A percentile compares a stretch with the other conserved stretches of the same genome.
Evolutionary conservation across 2,888 invertebrate genomes (phyloP).

Genomic region (Meandrusa payeni): DNA sequence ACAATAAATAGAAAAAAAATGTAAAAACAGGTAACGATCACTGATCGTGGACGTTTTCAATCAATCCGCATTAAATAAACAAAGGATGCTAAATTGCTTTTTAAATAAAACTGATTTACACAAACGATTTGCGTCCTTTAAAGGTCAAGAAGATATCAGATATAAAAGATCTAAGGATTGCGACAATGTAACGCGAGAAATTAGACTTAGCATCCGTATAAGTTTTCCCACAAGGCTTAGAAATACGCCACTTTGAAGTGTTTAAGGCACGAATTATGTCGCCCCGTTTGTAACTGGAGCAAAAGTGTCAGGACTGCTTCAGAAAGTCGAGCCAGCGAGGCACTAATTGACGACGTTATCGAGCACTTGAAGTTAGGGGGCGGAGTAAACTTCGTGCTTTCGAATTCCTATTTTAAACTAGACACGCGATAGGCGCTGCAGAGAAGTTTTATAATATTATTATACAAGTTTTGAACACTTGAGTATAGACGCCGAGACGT

Average conservation of each 20-base stretch:
- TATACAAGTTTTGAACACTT: slow-evolving; percentile 39
- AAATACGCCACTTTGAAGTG: slow-evolving; percentile 1
- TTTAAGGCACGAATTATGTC: slow-evolving; percentile 14
- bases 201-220: background rate
- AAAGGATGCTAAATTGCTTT: too few relatives aligned
- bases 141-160: background rate
- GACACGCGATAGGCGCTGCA: slow-evolving; percentile 41
- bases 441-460: slow-evolving; percentile 58
- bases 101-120: too few relatives aligned
- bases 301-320: slow-evolving; percentile 27
- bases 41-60: too few relatives aligned
- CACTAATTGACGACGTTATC: slow-evolving; percentile 73
- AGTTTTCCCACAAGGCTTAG: background rate
- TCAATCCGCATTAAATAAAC: too few relatives aligned
- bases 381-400: slow-evolving; percentile 53
- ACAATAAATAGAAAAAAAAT: too few relatives aligned
- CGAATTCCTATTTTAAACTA: slow-evolving; percentile 70
- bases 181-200: background rate
- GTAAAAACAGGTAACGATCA: too few relatives aligned
- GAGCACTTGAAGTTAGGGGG: slow-evolving; percentile 57
- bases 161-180: background rate
- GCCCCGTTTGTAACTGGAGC: slow-evolving; percentile 24
- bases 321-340: slow-evolving; percentile 35
- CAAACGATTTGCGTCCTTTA: too few relatives aligned
- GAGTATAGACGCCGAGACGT: slow-evolving; percentile 6